Evolutionary conservation across 2,888 invertebrate species (phyloP).

Genomic region (Acrocyrtus sp.): DNA sequence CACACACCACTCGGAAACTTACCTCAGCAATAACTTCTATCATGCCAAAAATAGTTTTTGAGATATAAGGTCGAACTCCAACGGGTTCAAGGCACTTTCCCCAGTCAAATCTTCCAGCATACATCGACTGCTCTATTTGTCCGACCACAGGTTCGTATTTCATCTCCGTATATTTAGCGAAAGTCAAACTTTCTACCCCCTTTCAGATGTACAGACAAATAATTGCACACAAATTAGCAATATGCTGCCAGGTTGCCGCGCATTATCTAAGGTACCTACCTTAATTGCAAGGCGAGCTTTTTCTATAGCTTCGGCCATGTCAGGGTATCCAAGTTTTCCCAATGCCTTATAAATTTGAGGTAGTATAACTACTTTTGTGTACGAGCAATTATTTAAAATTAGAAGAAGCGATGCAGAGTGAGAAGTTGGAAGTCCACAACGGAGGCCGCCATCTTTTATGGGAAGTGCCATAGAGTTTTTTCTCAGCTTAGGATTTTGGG

Average conservation of each 20-base stretch:
- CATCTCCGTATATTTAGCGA: conserved; percentile 74
- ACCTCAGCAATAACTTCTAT: conserved; percentile 70
- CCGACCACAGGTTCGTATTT: conserved; percentile 95
- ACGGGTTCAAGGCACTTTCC: conserved; percentile 79
- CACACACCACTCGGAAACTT: conserved; percentile 2
- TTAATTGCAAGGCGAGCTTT: conserved; percentile 67
- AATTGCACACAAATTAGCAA: conserved; percentile 3
- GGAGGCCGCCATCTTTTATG: conserved; percentile 32
- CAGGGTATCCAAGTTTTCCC: conserved; percentile 77
- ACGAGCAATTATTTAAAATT: conserved; percentile 88
- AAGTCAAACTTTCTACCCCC: conserved; percentile 64
- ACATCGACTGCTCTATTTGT: conserved; percentile 97
- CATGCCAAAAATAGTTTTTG: conserved; percentile 69
- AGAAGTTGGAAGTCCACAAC: conserved; percentile 53
- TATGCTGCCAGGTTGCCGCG: background rate
- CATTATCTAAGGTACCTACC: conserved; percentile 39
- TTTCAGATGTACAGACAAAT: too few species aligned
- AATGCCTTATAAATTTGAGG: conserved; percentile 78
- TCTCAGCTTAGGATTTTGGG: conserved; percentile 19
- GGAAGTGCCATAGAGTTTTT: conserved; percentile 36
- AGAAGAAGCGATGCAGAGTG: conserved; percentile 78
- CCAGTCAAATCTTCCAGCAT: conserved; percentile 88
- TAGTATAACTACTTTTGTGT: conserved; percentile 80
- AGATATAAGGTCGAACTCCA: conserved; percentile 87
- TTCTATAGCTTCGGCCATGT: conserved; percentile 77